Evolutionary conservation across 2,113 vertebrate genomes (phyloP).

Genomic region (Phainopepla nitens): DNA sequence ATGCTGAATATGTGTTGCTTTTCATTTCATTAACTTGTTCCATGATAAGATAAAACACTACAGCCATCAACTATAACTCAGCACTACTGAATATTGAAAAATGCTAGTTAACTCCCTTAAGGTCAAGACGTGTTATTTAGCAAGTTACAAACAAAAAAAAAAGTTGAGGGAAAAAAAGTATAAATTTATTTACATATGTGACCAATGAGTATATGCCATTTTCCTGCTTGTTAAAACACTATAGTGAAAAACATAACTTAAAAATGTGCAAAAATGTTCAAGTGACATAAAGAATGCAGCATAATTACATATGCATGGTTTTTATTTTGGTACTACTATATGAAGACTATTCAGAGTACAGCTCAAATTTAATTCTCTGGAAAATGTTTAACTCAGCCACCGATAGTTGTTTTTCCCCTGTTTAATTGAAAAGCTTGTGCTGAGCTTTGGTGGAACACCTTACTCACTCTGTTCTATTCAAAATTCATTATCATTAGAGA

Average conservation of each 20-base stretch:
- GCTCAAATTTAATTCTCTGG: constrained; percentile 17
- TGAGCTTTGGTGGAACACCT: constrained; percentile 71
- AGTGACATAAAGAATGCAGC: constrained; percentile 13
- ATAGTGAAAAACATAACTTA: not conserved
- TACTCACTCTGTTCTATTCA: constrained; percentile 27
- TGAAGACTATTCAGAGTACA: not conserved
- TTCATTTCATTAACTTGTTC: constrained; percentile 60
- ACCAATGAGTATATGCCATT: not conserved
- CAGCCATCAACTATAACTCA: constrained; percentile 38
- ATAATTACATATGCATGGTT: not conserved
- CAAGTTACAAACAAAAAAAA: constrained; percentile 11
- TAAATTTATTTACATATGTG: not conserved
- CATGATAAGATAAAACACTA: constrained; percentile 60
- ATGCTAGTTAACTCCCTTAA: not conserved
- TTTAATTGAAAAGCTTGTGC: constrained; percentile 36
- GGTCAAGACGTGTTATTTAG: not conserved
- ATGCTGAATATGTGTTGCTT: constrained; percentile 59
- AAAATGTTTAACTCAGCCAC: constrained; percentile 21
- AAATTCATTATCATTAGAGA: constrained; percentile 38
- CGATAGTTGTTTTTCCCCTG: not conserved
- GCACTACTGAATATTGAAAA: constrained; percentile 27
- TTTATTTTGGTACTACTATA: not conserved
- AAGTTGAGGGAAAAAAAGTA: not conserved
- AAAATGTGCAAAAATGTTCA: constrained; percentile 10
- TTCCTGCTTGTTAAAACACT: not conserved